Conservation (phyloP, 2,888 invertebrate species). For the Rotaria macrura region DNA sequence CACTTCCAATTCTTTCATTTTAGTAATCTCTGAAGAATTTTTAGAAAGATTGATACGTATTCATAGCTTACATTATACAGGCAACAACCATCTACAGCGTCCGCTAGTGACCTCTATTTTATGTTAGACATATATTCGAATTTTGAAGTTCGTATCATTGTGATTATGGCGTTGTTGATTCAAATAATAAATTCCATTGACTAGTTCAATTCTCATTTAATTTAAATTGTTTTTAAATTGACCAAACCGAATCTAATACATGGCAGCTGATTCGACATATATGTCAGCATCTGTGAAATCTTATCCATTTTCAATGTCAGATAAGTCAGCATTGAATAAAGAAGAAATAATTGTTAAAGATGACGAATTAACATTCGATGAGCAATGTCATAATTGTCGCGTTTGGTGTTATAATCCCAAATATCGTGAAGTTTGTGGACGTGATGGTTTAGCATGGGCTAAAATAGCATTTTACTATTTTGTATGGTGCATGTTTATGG, state of each 20-base stretch:
- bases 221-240: background rate
- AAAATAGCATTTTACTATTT: slow-evolving; percentile 24
- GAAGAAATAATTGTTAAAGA: slow-evolving; percentile 31
- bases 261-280: slow-evolving; percentile 16
- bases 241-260: background rate
- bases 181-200: too few relatives aligned
- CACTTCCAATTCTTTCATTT: too few relatives aligned
- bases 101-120: too few relatives aligned
- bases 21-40: too few relatives aligned
- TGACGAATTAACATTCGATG: slow-evolving; percentile 19
- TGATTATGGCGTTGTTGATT: too few relatives aligned
- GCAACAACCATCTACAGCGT: too few relatives aligned
- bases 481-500: slow-evolving; percentile 26
- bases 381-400: slow-evolving; percentile 24
- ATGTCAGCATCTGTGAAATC: slow-evolving; percentile 7
- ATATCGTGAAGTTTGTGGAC: slow-evolving; percentile 27
- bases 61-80: too few relatives aligned
- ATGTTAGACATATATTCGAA: too few relatives aligned
- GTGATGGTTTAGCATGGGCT: slow-evolving; percentile 32
- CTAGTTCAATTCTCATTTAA: too few relatives aligned
- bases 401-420: slow-evolving; percentile 27
- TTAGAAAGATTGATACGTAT: too few relatives aligned
- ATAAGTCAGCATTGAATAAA: slow-evolving; percentile 25
- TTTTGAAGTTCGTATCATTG: too few relatives aligned
- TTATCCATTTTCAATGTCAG: slow-evolving; percentile 11